Conservation (phyloP, 92 coral and sea anemone species). For the Metridium senile region DNA sequence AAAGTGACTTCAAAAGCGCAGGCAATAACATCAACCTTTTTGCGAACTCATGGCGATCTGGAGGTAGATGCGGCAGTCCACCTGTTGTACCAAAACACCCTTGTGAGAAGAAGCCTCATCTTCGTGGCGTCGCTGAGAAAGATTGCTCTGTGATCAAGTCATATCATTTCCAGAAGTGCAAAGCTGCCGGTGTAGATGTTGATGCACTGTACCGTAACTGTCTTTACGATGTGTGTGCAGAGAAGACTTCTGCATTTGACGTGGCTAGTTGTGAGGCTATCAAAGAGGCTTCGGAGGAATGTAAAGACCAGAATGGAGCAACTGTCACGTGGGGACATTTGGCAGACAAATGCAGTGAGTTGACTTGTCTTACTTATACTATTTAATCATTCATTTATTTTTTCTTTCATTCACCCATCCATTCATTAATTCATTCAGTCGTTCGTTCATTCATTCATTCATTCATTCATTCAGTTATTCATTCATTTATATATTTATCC, state of each 20-base stretch:
- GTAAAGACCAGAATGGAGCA: conserved; percentile 16
- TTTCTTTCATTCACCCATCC: neutral
- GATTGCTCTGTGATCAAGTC: conserved; percentile 31
- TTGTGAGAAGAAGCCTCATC: conserved; percentile 32
- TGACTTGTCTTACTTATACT: neutral
- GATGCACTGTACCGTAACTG: conserved; percentile 1
- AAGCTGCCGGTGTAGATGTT: neutral
- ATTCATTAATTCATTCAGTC: too few relatives aligned
- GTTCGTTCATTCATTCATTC: too few relatives aligned
- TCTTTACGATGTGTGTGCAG: conserved; percentile 28
- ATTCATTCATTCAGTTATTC: too few relatives aligned
- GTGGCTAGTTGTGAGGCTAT: conserved; percentile 32
- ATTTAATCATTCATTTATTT: neutral
- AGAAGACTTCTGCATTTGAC: neutral
- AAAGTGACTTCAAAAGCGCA: neutral
- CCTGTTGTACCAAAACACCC: conserved; percentile 32
- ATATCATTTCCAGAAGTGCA: neutral
- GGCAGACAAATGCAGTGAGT: conserved; percentile 22
- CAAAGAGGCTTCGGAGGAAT: conserved; percentile 22
- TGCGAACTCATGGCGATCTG: conserved; percentile 31
- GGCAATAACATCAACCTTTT: neutral
- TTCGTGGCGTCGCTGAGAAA: conserved; percentile 17
- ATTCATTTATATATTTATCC: too few relatives aligned
- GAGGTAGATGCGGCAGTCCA: conserved; percentile 11
- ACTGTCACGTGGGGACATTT: conserved; percentile 34